phyloP scores from a whole-genome alignment of 2,797 vertebrate genomes.

The Notamacropus eugenii region DNA sequence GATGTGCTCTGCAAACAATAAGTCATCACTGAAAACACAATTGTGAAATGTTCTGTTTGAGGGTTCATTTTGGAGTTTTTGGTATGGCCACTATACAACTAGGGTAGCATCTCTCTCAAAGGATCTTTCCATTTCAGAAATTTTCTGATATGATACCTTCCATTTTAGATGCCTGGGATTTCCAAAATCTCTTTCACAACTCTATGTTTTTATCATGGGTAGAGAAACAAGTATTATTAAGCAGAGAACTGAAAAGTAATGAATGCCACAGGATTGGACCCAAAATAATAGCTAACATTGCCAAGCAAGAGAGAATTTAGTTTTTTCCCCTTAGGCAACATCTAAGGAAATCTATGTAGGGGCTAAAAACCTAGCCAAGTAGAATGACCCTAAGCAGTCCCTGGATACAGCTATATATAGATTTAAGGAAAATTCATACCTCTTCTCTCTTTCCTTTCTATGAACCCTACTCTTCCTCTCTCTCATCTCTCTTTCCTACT shows the following conservation, averaged over 20 bases:
- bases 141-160: neutral
- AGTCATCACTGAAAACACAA: neutral
- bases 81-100: neutral
- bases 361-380: slow-evolving; percentile 18
- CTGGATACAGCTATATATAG: neutral
- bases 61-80: neutral
- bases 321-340: slow-evolving; percentile 3
- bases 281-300: slow-evolving; percentile 31
- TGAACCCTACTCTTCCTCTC: neutral
- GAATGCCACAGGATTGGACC: slow-evolving; percentile 4
- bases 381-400: neutral
- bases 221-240: slow-evolving; percentile 30
- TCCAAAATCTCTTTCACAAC: slow-evolving; percentile 26
- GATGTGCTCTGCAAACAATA: neutral
- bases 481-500: neutral
- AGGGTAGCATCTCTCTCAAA: neutral
- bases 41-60: neutral
- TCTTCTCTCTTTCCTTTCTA: neutral
- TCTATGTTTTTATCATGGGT: slow-evolving; percentile 28
- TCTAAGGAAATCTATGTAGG: neutral
- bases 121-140: slow-evolving; percentile 5
- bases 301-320: slow-evolving; percentile 33
- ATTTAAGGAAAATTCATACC: slow-evolving; percentile 25
- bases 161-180: neutral
- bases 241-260: neutral